Evolutionary conservation across 92 coral and sea anemone species (phyloP).

Genomic region (Pocillopora grandis): DNA sequence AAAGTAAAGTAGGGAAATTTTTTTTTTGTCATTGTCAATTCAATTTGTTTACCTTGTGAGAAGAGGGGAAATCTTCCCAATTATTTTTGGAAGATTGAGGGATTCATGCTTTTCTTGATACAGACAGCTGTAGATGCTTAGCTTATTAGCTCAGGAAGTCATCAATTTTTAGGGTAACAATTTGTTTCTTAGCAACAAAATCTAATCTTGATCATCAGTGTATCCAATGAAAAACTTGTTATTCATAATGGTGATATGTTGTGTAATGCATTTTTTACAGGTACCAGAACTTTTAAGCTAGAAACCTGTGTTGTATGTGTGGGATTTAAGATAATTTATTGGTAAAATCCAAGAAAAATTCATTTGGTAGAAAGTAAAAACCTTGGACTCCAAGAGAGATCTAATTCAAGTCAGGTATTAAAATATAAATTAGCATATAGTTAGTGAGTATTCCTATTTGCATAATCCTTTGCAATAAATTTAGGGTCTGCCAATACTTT

Average conservation of each 20-base stretch:
- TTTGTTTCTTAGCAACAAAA: constrained; percentile 37
- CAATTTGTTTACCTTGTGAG: too few species aligned
- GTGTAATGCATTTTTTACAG: constrained; percentile 30
- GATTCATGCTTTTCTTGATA: not conserved
- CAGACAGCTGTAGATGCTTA: not conserved
- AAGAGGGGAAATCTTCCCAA: not conserved
- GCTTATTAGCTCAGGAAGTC: constrained; percentile 9
- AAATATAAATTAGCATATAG: not conserved
- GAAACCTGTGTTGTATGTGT: constrained; percentile 17
- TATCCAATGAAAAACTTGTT: constrained; percentile 25
- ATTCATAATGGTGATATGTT: constrained; percentile 9
- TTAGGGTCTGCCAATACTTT: not conserved
- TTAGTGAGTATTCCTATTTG: constrained; percentile 7
- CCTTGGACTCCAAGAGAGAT: constrained; percentile 30
- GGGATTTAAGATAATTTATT: constrained; percentile 5
- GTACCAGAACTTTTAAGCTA: constrained; percentile 32
- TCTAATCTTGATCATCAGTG: not conserved
- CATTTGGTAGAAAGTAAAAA: not conserved
- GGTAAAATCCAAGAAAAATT: constrained; percentile 10
- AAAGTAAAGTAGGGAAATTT: too few species aligned
- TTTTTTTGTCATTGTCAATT: too few species aligned
- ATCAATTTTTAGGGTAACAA: constrained; percentile 16
- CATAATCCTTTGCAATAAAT: not conserved
- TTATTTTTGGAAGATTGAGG: not conserved
- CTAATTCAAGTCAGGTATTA: constrained; percentile 3